These are phyloP conservation scores for Bostrychus sinensis DNA, from an alignment of 2,113 vertebrate genomes.

Conservation along the genomic window DNA sequence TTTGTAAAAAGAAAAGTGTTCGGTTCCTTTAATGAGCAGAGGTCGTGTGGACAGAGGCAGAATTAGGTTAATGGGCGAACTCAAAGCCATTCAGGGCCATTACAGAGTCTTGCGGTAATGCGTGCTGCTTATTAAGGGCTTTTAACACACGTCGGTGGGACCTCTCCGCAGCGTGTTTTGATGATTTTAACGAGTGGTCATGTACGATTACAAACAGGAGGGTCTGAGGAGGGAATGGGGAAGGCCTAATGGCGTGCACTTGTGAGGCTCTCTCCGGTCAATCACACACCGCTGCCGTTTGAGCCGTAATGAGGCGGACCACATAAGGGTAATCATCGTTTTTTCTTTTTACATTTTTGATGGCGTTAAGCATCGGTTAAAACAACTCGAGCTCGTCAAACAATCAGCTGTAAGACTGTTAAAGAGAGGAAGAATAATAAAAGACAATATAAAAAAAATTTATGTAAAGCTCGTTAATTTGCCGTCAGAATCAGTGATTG, in stretches of 20 bases:
- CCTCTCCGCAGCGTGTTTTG: slow-evolving; percentile 54
- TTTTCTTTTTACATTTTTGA: slow-evolving; percentile 42
- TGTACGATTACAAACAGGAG: slow-evolving; percentile 30
- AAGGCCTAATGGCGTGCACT: slow-evolving; percentile 73
- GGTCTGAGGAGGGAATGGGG: slow-evolving; percentile 55
- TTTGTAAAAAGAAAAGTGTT: slow-evolving; percentile 4
- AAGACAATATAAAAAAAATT: neutral
- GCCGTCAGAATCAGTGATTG: no score
- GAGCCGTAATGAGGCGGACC: slow-evolving; percentile 71
- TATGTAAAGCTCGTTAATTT: no score
- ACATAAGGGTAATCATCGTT: slow-evolving; percentile 65
- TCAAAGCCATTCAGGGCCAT: slow-evolving; percentile 46
- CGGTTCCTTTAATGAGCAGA: slow-evolving; percentile 29
- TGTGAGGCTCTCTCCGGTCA: slow-evolving; percentile 35
- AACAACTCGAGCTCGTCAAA: slow-evolving; percentile 30
- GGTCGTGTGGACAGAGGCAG: slow-evolving; percentile 1
- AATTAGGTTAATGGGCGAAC: slow-evolving; percentile 58
- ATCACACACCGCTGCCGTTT: slow-evolving; percentile 65
- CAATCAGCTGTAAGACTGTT: slow-evolving; percentile 17
- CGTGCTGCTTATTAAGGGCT: slow-evolving; percentile 63
- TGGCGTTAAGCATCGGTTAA: slow-evolving; percentile 49
- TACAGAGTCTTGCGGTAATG: slow-evolving; percentile 49
- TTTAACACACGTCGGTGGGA: slow-evolving; percentile 55
- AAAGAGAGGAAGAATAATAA: slow-evolving; percentile 24
- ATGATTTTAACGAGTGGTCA: slow-evolving; percentile 70